Evolutionary conservation across 2,797 vertebrate genomes (phyloP).

Genomic region (Otolemur crassicaudatus): DNA sequence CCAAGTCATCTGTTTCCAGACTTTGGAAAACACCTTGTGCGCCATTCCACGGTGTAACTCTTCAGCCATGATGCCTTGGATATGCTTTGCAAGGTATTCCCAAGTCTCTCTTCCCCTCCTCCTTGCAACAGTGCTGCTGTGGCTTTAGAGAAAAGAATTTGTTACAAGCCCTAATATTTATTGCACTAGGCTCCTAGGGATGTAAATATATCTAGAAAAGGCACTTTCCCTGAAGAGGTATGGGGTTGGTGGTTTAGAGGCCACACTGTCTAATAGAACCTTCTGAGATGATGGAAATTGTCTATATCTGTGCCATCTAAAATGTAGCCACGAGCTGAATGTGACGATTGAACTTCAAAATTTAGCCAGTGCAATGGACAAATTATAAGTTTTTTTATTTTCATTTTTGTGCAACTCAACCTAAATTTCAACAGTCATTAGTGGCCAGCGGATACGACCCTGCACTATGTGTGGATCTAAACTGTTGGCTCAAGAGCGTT

Average conservation of each 20-base stretch:
- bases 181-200: not conserved
- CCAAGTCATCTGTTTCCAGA: not conserved
- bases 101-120: not conserved
- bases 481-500: not conserved
- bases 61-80: not conserved
- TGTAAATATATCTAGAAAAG: not conserved
- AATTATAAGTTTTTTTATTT: not conserved
- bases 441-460: fast-evolving
- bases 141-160: not conserved
- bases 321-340: not conserved
- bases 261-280: not conserved
- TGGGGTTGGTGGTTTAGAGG: not conserved
- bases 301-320: not conserved
- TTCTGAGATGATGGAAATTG: not conserved
- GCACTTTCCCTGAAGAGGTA: not conserved
- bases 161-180: not conserved
- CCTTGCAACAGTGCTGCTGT: fast-evolving
- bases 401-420: not conserved
- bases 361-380: not conserved
- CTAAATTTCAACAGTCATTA: not conserved
- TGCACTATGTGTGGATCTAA: not conserved
- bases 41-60: not conserved
- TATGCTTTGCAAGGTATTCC: not conserved
- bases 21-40: not conserved
- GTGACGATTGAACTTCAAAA: not conserved